Evolutionary conservation across 2,888 invertebrate genomes (phyloP).

Genomic region (Amphipyra berbera): DNA sequence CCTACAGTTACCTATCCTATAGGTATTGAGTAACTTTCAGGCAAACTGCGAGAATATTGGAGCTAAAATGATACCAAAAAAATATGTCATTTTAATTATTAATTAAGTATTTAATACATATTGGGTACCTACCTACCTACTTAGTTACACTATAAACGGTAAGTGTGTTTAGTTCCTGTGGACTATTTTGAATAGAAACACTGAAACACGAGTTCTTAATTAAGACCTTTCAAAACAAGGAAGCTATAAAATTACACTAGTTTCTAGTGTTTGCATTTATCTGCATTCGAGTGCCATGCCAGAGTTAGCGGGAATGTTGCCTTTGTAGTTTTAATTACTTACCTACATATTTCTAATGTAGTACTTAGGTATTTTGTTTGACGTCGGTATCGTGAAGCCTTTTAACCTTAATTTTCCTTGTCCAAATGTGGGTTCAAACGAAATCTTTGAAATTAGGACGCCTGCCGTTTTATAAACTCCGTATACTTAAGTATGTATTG

Average conservation of each 20-base stretch:
- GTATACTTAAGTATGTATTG: neutral
- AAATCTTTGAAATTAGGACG: too few species aligned
- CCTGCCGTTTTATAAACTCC: too few species aligned
- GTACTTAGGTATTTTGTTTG: constrained; percentile 21
- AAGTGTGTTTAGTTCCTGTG: constrained; percentile 14
- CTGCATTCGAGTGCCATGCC: constrained; percentile 17
- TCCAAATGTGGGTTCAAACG: neutral
- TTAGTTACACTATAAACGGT: constrained; percentile 10
- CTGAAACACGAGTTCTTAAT: constrained; percentile 52
- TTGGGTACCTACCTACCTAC: constrained; percentile 5
- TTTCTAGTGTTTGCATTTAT: constrained; percentile 23
- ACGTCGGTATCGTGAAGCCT: constrained; percentile 11
- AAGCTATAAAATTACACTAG: constrained; percentile 47
- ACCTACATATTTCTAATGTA: constrained; percentile 18
- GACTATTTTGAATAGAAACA: constrained; percentile 30
- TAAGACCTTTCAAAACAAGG: constrained; percentile 57
- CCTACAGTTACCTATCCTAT: too few species aligned
- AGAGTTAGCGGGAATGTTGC: constrained; percentile 33
- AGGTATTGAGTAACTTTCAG: too few species aligned
- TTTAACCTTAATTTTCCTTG: constrained; percentile 10
- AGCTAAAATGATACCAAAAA: neutral
- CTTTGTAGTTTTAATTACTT: constrained; percentile 41
- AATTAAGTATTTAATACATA: neutral
- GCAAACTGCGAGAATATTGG: too few species aligned
- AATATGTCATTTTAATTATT: neutral